These are phyloP conservation scores for Steatornis caripensis DNA, from an alignment of 2,113 vertebrate genomes.

Conservation along the genomic window DNA sequence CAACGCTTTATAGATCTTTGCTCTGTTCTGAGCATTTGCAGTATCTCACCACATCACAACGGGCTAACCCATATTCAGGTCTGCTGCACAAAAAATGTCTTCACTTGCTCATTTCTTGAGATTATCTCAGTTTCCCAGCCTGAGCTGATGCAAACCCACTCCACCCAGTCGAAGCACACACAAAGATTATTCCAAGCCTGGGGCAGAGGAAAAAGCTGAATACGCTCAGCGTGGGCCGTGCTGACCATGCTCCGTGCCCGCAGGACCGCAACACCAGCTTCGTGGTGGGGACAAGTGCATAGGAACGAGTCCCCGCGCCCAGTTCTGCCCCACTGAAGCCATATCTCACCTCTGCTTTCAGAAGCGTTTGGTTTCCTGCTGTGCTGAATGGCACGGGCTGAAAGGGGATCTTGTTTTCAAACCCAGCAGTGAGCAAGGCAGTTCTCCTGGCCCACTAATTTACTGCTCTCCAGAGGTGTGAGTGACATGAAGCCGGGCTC, in stretches of 20 bases:
- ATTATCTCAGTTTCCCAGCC: not conserved
- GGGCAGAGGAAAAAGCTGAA: not conserved
- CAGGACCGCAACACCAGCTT: not conserved
- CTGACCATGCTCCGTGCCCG: fast-evolving
- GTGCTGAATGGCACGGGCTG: not conserved
- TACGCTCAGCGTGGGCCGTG: not conserved
- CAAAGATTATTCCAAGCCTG: not conserved
- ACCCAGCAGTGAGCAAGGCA: not conserved
- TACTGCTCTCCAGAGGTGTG: not conserved
- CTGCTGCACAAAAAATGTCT: not conserved
- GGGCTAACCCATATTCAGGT: not conserved
- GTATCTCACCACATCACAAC: not conserved
- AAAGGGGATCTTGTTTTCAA: not conserved
- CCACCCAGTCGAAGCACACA: not conserved
- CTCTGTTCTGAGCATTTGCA: not conserved
- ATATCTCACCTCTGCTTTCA: not conserved
- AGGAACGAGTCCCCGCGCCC: fast-evolving
- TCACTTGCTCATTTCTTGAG: not conserved
- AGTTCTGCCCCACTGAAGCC: not conserved
- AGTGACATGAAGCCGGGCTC: fast-evolving
- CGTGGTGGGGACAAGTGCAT: not conserved
- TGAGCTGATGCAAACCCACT: not conserved
- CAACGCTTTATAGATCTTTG: not conserved
- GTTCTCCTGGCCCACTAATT: not conserved
- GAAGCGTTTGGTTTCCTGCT: not conserved